These are phyloP conservation scores for Battus philenor DNA, from an alignment of 1,140 invertebrate species.

Conservation along the genomic window DNA sequence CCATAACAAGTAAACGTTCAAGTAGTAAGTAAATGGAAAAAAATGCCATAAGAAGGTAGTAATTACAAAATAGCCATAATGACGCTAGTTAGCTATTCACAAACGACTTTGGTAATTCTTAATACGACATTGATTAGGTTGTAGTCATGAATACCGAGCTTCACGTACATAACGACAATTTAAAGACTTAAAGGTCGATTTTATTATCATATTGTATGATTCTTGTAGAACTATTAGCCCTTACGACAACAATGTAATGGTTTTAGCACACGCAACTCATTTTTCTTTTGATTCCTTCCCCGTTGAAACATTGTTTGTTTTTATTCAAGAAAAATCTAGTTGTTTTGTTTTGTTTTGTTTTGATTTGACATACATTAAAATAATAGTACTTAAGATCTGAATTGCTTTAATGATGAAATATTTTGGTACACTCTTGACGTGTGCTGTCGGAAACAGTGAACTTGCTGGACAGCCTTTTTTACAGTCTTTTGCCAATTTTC, in stretches of 20 bases:
- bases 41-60: slow-evolving; percentile 52
- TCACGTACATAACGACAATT: slow-evolving; percentile 68
- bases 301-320: slow-evolving; percentile 4
- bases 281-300: slow-evolving; percentile 42
- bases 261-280: slow-evolving; percentile 52
- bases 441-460: too few species aligned
- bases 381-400: too few species aligned
- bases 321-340: too few species aligned
- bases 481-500: too few species aligned
- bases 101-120: slow-evolving; percentile 69
- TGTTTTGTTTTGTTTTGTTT: too few species aligned
- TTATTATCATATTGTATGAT: slow-evolving; percentile 73
- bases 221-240: slow-evolving; percentile 71
- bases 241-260: slow-evolving; percentile 72
- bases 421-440: too few species aligned
- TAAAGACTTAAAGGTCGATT: slow-evolving; percentile 74
- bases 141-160: slow-evolving; percentile 52
- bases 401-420: too few species aligned
- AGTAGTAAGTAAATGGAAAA: slow-evolving; percentile 44
- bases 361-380: too few species aligned
- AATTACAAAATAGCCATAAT: slow-evolving; percentile 67
- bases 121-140: slow-evolving; percentile 71
- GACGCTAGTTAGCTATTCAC: slow-evolving; percentile 59
- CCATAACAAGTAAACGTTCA: slow-evolving; percentile 39
- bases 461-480: too few species aligned